These are phyloP conservation scores for Drosophila glabriapex DNA, from an alignment of 2,888 invertebrate species.

Conservation along the genomic window DNA sequence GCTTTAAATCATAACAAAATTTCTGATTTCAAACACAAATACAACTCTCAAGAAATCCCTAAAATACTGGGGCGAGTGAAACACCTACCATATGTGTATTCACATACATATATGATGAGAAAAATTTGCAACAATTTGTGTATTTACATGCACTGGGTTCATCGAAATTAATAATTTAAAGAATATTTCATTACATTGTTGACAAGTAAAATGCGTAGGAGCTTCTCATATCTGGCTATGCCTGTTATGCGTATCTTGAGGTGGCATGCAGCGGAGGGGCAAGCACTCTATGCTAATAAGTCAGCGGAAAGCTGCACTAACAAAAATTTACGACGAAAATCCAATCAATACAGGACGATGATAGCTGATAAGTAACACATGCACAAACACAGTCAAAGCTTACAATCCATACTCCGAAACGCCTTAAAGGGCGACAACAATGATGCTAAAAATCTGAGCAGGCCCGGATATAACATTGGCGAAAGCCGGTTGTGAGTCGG, in stretches of 20 bases:
- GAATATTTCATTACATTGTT: conserved; percentile 1
- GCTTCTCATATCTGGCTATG: conserved; percentile 4
- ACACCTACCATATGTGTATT: background rate
- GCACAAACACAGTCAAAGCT: background rate
- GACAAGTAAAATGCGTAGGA: background rate
- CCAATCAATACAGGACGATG: conserved; percentile 37
- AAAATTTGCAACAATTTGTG: background rate
- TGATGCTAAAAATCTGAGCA: conserved; percentile 6
- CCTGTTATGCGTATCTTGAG: conserved; percentile 8
- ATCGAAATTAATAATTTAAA: background rate
- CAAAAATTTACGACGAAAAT: conserved; percentile 13
- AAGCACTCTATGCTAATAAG: conserved; percentile 28
- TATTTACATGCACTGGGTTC: background rate
- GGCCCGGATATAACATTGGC: background rate
- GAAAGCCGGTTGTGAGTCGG: conserved; percentile 1
- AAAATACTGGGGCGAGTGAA: background rate
- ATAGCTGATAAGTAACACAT: conserved; percentile 16
- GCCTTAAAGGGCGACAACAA: conserved; percentile 10
- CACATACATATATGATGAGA: background rate
- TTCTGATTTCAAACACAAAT: background rate
- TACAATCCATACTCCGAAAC: conserved; percentile 4
- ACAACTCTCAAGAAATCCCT: background rate
- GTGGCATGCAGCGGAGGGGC: background rate
- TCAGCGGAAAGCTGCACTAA: conserved; percentile 26
- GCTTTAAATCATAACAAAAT: background rate